Percentiles rank a stretch among this genome's conserved stretches.
phyloP scores from a whole-genome alignment of 2,797 vertebrate species.

The Sebastolobus alascanus region DNA sequence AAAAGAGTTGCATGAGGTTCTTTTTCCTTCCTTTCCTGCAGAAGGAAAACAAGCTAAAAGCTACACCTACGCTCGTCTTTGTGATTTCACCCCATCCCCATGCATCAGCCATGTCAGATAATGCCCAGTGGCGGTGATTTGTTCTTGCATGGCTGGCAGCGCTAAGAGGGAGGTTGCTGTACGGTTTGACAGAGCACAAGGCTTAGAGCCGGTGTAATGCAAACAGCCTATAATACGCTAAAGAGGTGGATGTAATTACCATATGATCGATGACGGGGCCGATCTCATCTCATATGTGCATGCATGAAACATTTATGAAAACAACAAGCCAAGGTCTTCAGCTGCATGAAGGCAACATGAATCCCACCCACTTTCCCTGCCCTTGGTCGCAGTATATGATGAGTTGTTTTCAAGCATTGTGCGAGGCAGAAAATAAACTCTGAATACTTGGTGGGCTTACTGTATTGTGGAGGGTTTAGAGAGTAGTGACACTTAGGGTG shows the following conservation, averaged over 20 bases:
- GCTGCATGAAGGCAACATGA: conserved; percentile 17
- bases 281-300: conserved; percentile 37
- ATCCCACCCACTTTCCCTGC: conserved; percentile 11
- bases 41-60: conserved; percentile 59
- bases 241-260: conserved; percentile 64
- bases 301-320: conserved; percentile 57
- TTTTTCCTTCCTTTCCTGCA: conserved; percentile 14
- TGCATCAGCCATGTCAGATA: conserved; percentile 67
- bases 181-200: conserved; percentile 57
- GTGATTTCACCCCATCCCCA: conserved; percentile 64
- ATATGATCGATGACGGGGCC: conserved; percentile 61
- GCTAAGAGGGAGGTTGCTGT: conserved; percentile 41
- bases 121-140: conserved; percentile 70
- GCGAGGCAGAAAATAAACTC: conserved; percentile 38
- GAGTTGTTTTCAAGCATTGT: conserved; percentile 33
- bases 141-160: conserved; percentile 67
- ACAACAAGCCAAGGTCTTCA: conserved; percentile 22
- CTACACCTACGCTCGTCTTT: conserved; percentile 74
- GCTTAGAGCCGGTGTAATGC: conserved; percentile 47
- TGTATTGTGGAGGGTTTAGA: conserved; percentile 39
- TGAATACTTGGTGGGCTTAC: conserved; percentile 10
- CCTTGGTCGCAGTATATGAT: conserved; percentile 14
- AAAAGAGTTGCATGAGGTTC: conserved; percentile 43
- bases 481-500: conserved; percentile 29
- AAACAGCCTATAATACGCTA: conserved; percentile 49